Conservation (phyloP, 2,888 invertebrate species). For the Synergus gifuensis region DNA sequence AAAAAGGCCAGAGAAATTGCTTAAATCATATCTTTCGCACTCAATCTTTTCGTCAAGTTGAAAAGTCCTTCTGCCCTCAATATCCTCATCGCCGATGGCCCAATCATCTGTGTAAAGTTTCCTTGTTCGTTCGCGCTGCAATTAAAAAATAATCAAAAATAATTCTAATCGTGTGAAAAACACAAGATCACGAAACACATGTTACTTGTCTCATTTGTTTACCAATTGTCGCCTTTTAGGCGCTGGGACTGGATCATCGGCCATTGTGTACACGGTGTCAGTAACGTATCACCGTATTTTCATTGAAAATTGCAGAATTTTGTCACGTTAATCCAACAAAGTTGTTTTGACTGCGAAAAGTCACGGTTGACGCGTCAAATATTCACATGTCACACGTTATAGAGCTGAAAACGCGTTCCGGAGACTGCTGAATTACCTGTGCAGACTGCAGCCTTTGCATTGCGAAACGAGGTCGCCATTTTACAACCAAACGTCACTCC, state of each 20-base stretch:
- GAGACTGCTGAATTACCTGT: constrained; percentile 56
- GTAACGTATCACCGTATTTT: constrained; percentile 72
- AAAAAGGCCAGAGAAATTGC: constrained; percentile 87
- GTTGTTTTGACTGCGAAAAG: constrained; percentile 27
- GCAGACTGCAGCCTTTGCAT: constrained; percentile 45
- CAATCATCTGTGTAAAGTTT: constrained; percentile 97
- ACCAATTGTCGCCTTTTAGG: constrained; percentile 76
- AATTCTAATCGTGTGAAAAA: constrained; percentile 38
- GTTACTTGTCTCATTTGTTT: constrained; percentile 61
- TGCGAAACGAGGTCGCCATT: constrained; percentile 61
- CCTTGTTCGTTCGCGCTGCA: constrained; percentile 91
- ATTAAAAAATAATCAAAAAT: constrained; percentile 28
- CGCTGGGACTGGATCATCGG: constrained; percentile 72
- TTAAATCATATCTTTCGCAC: constrained; percentile 86
- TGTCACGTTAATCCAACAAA: constrained; percentile 39
- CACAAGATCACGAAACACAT: background rate
- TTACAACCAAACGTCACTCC: constrained; percentile 43
- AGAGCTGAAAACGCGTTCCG: constrained; percentile 50
- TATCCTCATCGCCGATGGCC: constrained; percentile 91
- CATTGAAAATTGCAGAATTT: constrained; percentile 56
- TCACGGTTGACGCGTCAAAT: constrained; percentile 48
- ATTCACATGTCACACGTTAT: constrained; percentile 64
- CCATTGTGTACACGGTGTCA: constrained; percentile 74
- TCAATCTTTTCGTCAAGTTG: constrained; percentile 95
- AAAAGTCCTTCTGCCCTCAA: constrained; percentile 92